Conservation (phyloP, 1,140 invertebrate genomes). For the Magallana ariakensis region DNA sequence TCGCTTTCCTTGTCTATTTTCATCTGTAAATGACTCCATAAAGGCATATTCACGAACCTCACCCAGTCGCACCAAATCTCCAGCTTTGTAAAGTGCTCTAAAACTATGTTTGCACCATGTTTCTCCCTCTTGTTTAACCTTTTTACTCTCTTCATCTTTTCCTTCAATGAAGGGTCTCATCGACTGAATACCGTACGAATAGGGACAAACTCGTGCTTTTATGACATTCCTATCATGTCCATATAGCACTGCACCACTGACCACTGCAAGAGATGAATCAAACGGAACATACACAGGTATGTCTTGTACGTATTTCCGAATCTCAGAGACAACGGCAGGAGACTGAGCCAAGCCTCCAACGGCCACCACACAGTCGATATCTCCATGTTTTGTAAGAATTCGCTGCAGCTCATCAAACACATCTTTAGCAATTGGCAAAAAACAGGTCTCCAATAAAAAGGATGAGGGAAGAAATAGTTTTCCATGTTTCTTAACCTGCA, state of each 20-base stretch:
- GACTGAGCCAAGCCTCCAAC: slow-evolving; percentile 24
- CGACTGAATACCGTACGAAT: slow-evolving; percentile 13
- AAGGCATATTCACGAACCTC: not conserved
- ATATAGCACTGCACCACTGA: slow-evolving; percentile 26
- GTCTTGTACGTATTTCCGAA: not conserved
- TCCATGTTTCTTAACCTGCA: not conserved
- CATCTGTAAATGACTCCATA: not conserved
- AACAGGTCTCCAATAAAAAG: not conserved
- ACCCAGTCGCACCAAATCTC: not conserved
- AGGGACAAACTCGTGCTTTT: not conserved
- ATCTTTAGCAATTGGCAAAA: slow-evolving; percentile 1
- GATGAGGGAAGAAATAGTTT: not conserved
- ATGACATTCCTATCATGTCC: slow-evolving; percentile 34
- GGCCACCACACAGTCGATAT: not conserved
- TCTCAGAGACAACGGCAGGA: not conserved
- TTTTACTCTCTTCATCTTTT: slow-evolving; percentile 3
- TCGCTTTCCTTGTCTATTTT: not conserved
- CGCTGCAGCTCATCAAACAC: not conserved
- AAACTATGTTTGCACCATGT: slow-evolving; percentile 1
- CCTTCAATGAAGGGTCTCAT: slow-evolving; percentile 13
- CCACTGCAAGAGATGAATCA: slow-evolving; percentile 1
- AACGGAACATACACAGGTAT: slow-evolving; percentile 29
- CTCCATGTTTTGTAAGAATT: not conserved
- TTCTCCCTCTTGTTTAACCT: slow-evolving; percentile 1
- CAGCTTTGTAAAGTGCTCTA: slow-evolving; percentile 1